phyloP scores from a whole-genome alignment of 92 coral and sea anemone species.

The Epizoanthus illoricatus region DNA sequence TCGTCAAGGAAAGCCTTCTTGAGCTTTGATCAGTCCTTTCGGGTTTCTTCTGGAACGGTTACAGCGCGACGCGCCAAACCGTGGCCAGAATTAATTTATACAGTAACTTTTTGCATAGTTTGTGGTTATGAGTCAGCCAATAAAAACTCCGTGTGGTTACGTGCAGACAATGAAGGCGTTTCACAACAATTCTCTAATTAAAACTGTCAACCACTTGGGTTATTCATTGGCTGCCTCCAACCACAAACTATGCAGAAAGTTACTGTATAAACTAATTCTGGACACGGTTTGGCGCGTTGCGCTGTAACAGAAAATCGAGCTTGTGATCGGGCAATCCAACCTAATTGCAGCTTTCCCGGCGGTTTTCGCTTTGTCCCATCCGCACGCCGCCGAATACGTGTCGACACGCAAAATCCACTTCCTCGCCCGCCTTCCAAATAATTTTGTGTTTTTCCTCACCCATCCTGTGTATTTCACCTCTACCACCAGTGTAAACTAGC shows the following conservation, averaged over 20 bases:
- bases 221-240: too few species aligned
- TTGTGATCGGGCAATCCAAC: slow-evolving; percentile 4
- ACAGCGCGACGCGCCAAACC: too few species aligned
- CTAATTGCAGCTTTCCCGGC: slow-evolving; percentile 5
- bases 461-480: not conserved
- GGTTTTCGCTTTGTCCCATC: not conserved
- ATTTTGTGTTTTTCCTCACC: not conserved
- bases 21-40: not conserved
- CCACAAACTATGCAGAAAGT: too few species aligned
- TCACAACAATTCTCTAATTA: too few species aligned
- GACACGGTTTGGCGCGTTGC: too few species aligned
- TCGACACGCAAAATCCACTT: not conserved
- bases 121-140: too few species aligned
- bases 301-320: slow-evolving; percentile 3
- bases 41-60: not conserved
- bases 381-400: not conserved
- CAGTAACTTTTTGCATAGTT: too few species aligned
- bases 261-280: too few species aligned
- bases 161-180: too few species aligned
- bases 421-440: not conserved
- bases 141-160: too few species aligned
- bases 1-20: not conserved
- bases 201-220: too few species aligned
- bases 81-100: too few species aligned
- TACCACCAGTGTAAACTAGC: slow-evolving; percentile 20